Conservation (phyloP, 1,140 invertebrate genomes). For the Zaprionus inermis region DNA sequence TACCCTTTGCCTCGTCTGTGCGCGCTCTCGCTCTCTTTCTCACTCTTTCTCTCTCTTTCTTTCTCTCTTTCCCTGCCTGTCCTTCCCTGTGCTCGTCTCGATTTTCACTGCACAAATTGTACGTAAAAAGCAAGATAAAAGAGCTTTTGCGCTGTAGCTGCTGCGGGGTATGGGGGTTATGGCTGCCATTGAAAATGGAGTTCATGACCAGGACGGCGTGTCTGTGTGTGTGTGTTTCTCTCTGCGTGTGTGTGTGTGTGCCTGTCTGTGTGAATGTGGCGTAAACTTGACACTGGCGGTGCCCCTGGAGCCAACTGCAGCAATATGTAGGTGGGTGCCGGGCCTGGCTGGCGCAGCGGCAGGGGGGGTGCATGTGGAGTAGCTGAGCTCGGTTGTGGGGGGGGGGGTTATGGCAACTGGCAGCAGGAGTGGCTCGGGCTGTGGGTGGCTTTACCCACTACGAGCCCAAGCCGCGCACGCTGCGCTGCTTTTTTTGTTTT, state of each 20-base stretch:
- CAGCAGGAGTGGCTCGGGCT: not conserved
- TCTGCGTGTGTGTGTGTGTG: conserved; percentile 14
- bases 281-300: conserved; percentile 82
- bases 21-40: not conserved
- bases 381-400: no score
- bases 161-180: conserved; percentile 32
- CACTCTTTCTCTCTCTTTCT: not conserved
- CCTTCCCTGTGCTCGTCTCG: conserved; percentile 12
- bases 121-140: conserved; percentile 70
- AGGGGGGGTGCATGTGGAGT: conserved; percentile 24
- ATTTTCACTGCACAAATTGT: conserved; percentile 67
- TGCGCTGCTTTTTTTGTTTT: conserved; percentile 44
- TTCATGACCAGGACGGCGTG: conserved; percentile 61
- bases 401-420: no score
- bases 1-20: no score
- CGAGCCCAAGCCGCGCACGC: no score
- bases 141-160: conserved; percentile 65
- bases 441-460: conserved; percentile 3
- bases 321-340: conserved; percentile 25
- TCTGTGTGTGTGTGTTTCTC: not conserved
- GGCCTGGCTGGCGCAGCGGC: not conserved
- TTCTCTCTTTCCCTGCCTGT: not conserved
- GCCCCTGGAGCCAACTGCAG: conserved; percentile 21
- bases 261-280: conserved; percentile 38
- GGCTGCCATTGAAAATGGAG: conserved; percentile 82